These are phyloP conservation scores for Drosophila murphyi DNA, from an alignment of 1,140 invertebrate species.

Conservation along the genomic window DNA sequence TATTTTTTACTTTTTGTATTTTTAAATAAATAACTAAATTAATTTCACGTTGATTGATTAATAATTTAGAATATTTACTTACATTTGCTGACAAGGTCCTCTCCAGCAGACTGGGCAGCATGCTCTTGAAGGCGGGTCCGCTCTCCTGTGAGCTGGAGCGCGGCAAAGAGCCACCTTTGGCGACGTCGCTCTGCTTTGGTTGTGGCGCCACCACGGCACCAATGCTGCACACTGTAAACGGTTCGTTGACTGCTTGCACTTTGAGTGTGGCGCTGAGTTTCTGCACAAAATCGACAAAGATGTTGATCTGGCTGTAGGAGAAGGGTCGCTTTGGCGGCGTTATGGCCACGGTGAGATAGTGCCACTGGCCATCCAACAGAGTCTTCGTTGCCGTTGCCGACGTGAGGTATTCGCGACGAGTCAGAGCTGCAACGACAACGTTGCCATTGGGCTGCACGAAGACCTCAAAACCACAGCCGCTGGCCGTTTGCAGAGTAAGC, in stretches of 20 bases:
- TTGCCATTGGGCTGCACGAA: conserved; percentile 86
- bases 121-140: conserved; percentile 63
- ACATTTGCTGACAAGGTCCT: conserved; percentile 79
- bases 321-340: conserved; percentile 87
- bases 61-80: conserved; percentile 25
- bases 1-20: too few species aligned
- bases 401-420: conserved; percentile 87
- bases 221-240: conserved; percentile 85
- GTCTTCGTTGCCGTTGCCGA: conserved; percentile 85
- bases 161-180: conserved; percentile 42
- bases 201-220: conserved; percentile 80
- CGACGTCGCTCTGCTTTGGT: conserved; percentile 44
- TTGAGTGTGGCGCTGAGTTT: conserved; percentile 86
- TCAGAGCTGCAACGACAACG: conserved; percentile 86
- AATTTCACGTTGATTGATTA: too few species aligned
- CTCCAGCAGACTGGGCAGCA: conserved; percentile 83
- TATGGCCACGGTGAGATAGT: conserved; percentile 87
- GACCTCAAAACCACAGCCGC: conserved; percentile 87
- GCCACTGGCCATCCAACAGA: conserved; percentile 87
- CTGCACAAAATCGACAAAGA: conserved; percentile 88
- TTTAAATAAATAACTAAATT: too few species aligned
- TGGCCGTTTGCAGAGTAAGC: conserved; percentile 85
- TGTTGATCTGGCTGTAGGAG: conserved; percentile 87
- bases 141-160: conserved; percentile 72
- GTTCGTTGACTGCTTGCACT: conserved; percentile 87